Conservation (phyloP, 1,140 invertebrate species). For the Drosophila burlai region DNA sequence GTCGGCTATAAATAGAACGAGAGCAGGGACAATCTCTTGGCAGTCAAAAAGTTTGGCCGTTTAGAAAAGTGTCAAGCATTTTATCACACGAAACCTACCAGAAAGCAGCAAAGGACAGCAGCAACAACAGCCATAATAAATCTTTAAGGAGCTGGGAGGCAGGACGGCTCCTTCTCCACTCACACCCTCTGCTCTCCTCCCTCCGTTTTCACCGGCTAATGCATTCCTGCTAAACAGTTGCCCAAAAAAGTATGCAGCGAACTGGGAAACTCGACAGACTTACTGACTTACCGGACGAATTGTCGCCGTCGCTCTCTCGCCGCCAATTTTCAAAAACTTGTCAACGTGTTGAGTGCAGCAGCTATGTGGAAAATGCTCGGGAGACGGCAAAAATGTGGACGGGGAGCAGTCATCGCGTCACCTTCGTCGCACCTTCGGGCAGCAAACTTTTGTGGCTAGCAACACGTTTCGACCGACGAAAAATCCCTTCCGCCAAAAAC, state of each 20-base stretch:
- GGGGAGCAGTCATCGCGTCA: conserved; percentile 31
- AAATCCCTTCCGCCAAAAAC: conserved; percentile 33
- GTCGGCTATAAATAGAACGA: conserved; percentile 9
- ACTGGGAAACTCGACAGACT: conserved; percentile 45
- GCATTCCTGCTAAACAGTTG: conserved; percentile 69
- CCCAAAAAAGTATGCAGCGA: conserved; percentile 69
- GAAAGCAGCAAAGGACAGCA: conserved; percentile 52
- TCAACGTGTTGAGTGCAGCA: conserved; percentile 79
- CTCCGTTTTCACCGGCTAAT: conserved; percentile 27
- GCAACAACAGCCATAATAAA: conserved; percentile 65
- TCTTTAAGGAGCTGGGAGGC: conserved; percentile 51
- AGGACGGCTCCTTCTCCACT: not conserved
- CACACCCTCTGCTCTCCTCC: not conserved
- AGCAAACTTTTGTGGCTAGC: conserved; percentile 49
- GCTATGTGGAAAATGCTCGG: conserved; percentile 35
- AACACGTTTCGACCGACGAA: conserved; percentile 47
- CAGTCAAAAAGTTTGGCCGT: conserved; percentile 80
- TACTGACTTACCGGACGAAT: conserved; percentile 43
- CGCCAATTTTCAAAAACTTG: conserved; percentile 65
- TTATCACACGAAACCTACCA: conserved; percentile 66
- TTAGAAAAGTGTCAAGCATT: conserved; percentile 83
- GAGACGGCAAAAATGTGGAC: conserved; percentile 21
- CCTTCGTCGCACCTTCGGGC: conserved; percentile 24
- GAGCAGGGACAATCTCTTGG: conserved; percentile 65
- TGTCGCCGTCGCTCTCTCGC: not conserved